These are phyloP conservation scores for Tuberolachnus salignus DNA, from an alignment of 2,888 invertebrate genomes.

Conservation along the genomic window DNA sequence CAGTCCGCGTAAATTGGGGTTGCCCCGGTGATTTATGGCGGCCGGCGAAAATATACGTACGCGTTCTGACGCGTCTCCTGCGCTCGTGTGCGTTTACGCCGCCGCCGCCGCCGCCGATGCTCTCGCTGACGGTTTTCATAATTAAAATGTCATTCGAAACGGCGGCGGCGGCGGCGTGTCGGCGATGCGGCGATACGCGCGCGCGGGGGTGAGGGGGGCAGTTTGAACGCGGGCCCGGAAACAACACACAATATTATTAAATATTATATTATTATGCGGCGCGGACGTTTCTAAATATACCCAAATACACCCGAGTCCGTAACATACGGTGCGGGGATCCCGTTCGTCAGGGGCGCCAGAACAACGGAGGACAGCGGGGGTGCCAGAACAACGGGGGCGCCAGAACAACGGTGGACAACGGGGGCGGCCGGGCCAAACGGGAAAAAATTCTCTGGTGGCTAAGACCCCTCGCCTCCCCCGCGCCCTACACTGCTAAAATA, in stretches of 20 bases:
- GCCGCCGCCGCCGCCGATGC: constrained; percentile 11
- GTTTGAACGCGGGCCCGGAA: neutral
- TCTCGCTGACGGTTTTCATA: constrained; percentile 52
- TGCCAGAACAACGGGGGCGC: too few species aligned
- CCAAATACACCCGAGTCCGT: too few species aligned
- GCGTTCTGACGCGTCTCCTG: constrained; percentile 39
- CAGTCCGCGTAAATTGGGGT: constrained; percentile 51
- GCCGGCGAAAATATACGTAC: constrained; percentile 30
- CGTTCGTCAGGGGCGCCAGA: too few species aligned
- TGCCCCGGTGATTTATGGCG: constrained; percentile 53
- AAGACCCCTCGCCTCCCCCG: too few species aligned
- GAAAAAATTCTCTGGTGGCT: too few species aligned
- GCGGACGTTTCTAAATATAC: neutral
- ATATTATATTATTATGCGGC: neutral
- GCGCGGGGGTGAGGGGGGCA: neutral
- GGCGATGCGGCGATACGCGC: too few species aligned
- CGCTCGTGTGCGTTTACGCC: constrained; percentile 3
- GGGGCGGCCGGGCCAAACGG: too few species aligned
- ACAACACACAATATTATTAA: neutral
- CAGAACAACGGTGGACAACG: too few species aligned
- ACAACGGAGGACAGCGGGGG: too few species aligned
- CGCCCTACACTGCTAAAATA: constrained; percentile 15
- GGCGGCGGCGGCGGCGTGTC: neutral
- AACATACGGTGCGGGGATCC: too few species aligned
- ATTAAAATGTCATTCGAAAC: constrained; percentile 56